Conservation (phyloP, 1,140 invertebrate species). For the Metopolophium dirhodum region DNA sequence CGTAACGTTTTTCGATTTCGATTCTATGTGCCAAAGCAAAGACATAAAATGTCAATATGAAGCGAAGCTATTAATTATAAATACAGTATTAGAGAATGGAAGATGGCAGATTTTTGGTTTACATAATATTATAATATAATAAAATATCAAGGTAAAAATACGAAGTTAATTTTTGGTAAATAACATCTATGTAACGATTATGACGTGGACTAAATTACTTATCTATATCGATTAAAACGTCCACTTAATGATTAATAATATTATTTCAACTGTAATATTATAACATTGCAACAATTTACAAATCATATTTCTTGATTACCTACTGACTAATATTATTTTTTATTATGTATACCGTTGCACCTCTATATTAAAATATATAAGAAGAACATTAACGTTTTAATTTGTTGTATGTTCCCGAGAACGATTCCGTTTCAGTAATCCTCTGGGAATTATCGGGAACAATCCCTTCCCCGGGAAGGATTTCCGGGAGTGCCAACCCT, state of each 20-base stretch:
- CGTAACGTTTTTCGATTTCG: no score
- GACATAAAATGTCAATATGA: no score
- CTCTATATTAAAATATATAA: background rate
- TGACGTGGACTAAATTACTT: no score
- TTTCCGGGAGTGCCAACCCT: background rate
- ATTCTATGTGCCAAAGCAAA: no score
- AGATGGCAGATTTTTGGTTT: no score
- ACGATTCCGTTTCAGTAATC: background rate
- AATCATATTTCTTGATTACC: background rate
- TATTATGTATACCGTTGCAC: background rate
- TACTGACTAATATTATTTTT: background rate
- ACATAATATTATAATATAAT: no score
- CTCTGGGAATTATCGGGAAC: background rate
- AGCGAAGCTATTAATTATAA: no score
- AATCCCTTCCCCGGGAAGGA: background rate
- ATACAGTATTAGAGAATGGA: no score
- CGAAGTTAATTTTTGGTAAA: background rate
- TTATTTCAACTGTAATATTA: no score
- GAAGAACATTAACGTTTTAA: background rate
- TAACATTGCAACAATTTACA: no score
- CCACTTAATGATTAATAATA: background rate
- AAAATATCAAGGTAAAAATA: background rate
- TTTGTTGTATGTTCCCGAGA: background rate
- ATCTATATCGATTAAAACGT: no score
- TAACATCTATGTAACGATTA: background rate